A percentile compares a stretch with the other conserved stretches of the same genome.
Conservation (phyloP, 2,113 vertebrate genomes). For the Protomyctophum bolini region DNA sequence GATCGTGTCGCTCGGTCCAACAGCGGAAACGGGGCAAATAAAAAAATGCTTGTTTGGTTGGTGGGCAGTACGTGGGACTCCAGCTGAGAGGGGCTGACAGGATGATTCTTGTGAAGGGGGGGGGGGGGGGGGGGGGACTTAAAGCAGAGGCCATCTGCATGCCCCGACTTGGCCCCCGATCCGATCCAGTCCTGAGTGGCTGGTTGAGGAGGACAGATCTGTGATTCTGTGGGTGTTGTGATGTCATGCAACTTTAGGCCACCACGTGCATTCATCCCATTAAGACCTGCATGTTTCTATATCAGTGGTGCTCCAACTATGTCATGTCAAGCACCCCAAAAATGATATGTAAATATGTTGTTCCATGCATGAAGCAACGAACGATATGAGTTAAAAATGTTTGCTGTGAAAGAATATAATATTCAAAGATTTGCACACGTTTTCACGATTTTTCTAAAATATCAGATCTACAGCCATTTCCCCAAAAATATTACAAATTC, state of each 20-base stretch:
- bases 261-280: no score
- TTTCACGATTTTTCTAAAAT: no score
- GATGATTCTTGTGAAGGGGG: constrained; percentile 73
- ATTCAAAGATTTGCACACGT: no score
- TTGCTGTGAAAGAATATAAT: no score
- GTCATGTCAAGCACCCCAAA: no score
- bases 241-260: constrained; percentile 27
- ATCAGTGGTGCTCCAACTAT: no score
- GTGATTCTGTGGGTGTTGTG: constrained; percentile 35
- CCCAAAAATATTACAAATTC: no score
- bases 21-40: constrained; percentile 75
- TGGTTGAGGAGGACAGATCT: constrained; percentile 37
- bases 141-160: constrained; percentile 77
- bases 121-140: constrained; percentile 29
- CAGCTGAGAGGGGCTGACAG: constrained; percentile 80
- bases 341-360: no score
- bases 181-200: constrained; percentile 37
- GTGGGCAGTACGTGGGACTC: constrained; percentile 54
- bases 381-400: no score
- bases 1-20: constrained; percentile 58
- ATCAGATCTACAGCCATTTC: no score
- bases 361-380: no score
- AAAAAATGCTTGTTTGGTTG: constrained; percentile 70
- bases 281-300: no score
- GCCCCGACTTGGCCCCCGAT: constrained; percentile 58